phyloP scores from a whole-genome alignment of 2,797 vertebrate species.

The Lepus townsendii region DNA sequence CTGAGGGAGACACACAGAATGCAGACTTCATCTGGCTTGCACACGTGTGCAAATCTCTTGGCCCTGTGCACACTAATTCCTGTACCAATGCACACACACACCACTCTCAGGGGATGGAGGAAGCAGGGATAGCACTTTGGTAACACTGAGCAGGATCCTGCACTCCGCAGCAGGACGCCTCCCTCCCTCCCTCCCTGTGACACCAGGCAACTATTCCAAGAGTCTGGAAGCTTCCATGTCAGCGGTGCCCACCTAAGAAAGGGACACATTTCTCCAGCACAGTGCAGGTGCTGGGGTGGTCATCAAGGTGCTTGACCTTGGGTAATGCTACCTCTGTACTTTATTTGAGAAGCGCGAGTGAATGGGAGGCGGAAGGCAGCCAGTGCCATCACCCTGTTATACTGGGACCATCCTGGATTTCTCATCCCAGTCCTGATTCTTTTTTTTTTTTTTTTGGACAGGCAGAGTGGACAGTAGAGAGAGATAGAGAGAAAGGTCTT shows the following conservation, averaged over 20 bases:
- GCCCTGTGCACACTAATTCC: neutral
- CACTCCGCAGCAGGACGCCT: neutral
- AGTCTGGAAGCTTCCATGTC: neutral
- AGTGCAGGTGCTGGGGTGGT: neutral
- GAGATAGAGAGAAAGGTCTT: too few relatives aligned
- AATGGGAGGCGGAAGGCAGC: neutral
- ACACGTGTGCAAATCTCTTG: neutral
- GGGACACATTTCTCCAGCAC: neutral
- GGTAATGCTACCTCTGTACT: neutral
- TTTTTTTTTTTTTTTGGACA: too few relatives aligned
- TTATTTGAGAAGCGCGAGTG: neutral
- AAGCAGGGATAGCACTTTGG: neutral
- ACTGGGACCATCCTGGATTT: neutral
- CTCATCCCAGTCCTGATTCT: neutral
- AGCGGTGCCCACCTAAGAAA: neutral
- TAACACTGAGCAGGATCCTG: neutral
- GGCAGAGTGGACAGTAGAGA: too few relatives aligned
- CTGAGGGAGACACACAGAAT: neutral
- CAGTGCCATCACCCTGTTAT: neutral
- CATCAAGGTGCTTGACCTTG: neutral
- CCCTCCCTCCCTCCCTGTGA: neutral
- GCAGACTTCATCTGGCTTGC: neutral
- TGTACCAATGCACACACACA: neutral
- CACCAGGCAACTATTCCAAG: neutral
- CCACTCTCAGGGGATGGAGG: neutral